These are phyloP conservation scores for Elanoides forficatus DNA, from an alignment of 2,113 vertebrate species.

Conservation along the genomic window DNA sequence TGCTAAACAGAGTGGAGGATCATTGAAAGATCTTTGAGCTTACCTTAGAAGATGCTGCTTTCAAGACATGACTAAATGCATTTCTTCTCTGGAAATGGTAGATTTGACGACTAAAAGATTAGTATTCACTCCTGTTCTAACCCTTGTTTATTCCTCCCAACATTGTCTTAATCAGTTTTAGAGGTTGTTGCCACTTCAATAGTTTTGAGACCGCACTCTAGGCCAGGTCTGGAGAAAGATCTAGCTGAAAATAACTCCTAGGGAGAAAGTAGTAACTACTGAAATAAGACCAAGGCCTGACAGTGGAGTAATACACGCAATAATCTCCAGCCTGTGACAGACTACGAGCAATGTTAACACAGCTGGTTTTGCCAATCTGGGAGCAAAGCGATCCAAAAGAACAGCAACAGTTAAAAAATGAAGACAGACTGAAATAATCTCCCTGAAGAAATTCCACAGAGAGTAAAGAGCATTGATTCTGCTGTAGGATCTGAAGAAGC, in stretches of 20 bases:
- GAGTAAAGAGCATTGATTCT: not conserved
- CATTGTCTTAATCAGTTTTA: not conserved
- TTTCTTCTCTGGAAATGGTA: not conserved
- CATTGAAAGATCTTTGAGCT: not conserved
- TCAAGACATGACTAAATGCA: not conserved
- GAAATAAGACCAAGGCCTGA: not conserved
- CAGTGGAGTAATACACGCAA: not conserved
- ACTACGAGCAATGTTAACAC: not conserved
- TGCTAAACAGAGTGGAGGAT: not conserved
- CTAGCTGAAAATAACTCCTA: not conserved
- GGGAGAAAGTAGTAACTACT: not conserved
- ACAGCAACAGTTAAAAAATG: not conserved
- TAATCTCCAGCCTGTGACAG: not conserved
- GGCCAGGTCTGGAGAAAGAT: not conserved
- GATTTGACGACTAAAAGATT: not conserved
- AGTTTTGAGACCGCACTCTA: not conserved
- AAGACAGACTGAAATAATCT: not conserved
- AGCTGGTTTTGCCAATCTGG: not conserved
- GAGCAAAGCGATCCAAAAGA: not conserved
- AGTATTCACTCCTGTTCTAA: not conserved
- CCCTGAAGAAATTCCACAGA: not conserved
- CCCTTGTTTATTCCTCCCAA: not conserved
- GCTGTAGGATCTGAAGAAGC: not conserved
- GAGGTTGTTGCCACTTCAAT: not conserved
- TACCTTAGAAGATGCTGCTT: not conserved